phyloP scores from a whole-genome alignment of 2,113 vertebrate species.

The Thermophis baileyi region DNA sequence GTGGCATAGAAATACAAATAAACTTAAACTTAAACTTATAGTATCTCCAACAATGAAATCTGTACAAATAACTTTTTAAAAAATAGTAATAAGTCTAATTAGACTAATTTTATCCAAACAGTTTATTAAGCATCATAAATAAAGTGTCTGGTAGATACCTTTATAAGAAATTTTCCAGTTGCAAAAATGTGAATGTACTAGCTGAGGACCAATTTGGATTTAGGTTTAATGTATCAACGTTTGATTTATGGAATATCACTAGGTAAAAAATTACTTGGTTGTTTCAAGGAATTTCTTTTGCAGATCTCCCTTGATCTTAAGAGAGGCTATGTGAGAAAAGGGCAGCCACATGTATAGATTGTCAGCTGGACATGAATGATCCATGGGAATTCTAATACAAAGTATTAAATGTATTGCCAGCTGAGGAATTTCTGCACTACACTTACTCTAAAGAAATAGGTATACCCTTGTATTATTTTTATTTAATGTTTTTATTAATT shows the following conservation, averaged over 20 bases:
- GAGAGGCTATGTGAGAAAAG: background rate
- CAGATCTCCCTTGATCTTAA: background rate
- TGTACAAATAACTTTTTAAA: background rate
- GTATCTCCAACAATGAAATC: background rate
- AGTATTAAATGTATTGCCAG: background rate
- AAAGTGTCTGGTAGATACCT: background rate
- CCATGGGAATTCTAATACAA: background rate
- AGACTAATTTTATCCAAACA: background rate
- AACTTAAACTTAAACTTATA: no score
- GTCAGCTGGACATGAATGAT: background rate
- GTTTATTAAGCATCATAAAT: background rate
- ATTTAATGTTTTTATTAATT: background rate
- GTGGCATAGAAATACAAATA: no score
- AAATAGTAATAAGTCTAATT: background rate
- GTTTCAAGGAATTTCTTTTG: background rate
- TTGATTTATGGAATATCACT: background rate
- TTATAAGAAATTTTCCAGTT: background rate
- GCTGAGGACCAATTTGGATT: background rate
- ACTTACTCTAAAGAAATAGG: background rate
- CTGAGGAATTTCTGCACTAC: background rate
- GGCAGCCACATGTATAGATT: background rate
- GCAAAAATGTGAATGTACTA: background rate
- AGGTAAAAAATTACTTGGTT: background rate
- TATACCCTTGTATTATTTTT: background rate
- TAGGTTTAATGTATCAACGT: background rate